Conservation (phyloP, 2,797 vertebrate genomes). For the Epinephelus awoara region DNA sequence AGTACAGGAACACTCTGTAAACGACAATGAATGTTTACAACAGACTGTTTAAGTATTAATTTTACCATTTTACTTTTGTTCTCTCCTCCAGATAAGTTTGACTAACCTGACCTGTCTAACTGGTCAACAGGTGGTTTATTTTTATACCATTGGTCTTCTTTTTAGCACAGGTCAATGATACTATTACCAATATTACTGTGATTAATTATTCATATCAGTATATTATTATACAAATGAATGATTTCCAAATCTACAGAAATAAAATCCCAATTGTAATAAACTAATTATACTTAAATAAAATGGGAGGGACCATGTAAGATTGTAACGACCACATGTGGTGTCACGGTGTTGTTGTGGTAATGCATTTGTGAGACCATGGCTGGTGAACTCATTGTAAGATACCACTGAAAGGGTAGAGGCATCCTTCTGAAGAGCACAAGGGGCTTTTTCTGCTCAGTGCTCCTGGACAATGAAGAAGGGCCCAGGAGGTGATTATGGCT, state of each 20-base stretch:
- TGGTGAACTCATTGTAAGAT: constrained; percentile 28
- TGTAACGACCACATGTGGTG: neutral
- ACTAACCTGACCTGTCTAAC: no score
- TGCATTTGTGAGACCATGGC: constrained; percentile 10
- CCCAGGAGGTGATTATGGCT: constrained; percentile 45
- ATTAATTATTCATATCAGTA: neutral
- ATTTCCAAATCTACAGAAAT: neutral
- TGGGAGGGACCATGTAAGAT: neutral
- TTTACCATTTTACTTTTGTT: no score
- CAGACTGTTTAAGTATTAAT: no score
- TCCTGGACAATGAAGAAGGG: constrained; percentile 40
- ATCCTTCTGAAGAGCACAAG: constrained; percentile 30
- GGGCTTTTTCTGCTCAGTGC: constrained; percentile 44
- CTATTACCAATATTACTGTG: neutral
- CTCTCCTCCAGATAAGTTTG: no score
- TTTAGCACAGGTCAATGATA: no score
- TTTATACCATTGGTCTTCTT: no score
- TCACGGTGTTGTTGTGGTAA: neutral
- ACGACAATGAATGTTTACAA: no score
- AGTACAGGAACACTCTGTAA: no score
- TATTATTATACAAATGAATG: neutral
- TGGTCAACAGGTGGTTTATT: no score
- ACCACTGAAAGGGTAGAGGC: constrained; percentile 15
- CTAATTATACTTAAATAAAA: neutral
- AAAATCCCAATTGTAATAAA: neutral